These are phyloP conservation scores for Caiman crocodilus DNA, from an alignment of 2,797 vertebrate genomes.

Conservation along the genomic window DNA sequence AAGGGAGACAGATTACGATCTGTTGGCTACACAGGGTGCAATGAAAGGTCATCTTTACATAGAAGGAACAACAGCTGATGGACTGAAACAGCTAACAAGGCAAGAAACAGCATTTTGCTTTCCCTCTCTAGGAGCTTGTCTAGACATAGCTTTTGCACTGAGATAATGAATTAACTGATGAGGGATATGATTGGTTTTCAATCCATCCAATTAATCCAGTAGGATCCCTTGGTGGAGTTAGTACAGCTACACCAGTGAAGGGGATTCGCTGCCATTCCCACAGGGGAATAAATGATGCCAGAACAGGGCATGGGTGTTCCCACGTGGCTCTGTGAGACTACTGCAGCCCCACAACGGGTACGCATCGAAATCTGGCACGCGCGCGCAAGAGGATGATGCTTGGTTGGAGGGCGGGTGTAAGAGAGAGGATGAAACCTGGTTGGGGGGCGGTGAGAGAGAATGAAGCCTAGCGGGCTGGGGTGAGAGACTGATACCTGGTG, in stretches of 20 bases:
- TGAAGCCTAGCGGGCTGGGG: too few species aligned
- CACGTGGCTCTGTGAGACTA: too few species aligned
- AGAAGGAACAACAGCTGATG: background rate
- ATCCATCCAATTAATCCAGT: background rate
- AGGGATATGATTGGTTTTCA: rapidly evolving
- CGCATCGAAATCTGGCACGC: too few species aligned
- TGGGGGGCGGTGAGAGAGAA: too few species aligned
- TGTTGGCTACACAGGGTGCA: rapidly evolving
- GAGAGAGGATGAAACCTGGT: too few species aligned
- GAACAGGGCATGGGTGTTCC: too few species aligned
- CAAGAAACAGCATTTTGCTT: background rate
- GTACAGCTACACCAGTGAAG: background rate
- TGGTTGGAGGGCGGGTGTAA: too few species aligned
- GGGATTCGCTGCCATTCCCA: background rate
- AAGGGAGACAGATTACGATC: background rate
- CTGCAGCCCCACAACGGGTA: too few species aligned
- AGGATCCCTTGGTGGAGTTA: background rate
- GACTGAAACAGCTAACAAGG: background rate
- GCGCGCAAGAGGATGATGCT: too few species aligned
- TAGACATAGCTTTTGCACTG: background rate
- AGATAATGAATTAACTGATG: rapidly evolving
- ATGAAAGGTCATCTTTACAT: rapidly evolving
- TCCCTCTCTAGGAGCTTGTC: background rate
- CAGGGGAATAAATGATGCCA: background rate
- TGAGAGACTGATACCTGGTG: too few species aligned